A percentile compares a stretch with the other conserved stretches of the same genome.
phyloP scores from a whole-genome alignment of 2,113 vertebrate species.

The Noturus placidus region DNA sequence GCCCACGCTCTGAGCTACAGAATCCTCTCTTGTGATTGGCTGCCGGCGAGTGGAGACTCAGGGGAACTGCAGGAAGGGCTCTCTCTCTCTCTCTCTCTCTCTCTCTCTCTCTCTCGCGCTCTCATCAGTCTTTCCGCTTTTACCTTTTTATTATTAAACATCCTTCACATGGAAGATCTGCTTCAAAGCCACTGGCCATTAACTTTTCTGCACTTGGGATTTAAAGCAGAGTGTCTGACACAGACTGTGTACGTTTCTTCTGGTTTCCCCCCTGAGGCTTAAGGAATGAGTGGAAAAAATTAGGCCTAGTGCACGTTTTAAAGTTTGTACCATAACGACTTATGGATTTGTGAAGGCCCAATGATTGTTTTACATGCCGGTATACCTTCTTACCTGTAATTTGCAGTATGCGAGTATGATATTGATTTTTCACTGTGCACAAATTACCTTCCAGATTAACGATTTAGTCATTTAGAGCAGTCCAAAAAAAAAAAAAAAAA shows the following conservation, averaged over 20 bases:
- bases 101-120: conserved; percentile 14
- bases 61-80: conserved; percentile 20
- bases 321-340: neutral
- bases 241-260: conserved; percentile 24
- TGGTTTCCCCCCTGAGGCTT: conserved; percentile 12
- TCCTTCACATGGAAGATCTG: conserved; percentile 44
- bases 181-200: conserved; percentile 55
- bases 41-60: conserved; percentile 23
- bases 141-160: conserved; percentile 59
- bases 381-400: neutral
- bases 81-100: conserved; percentile 10
- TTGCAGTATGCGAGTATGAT: neutral
- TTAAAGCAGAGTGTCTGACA: conserved; percentile 38
- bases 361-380: neutral
- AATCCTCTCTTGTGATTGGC: conserved; percentile 39
- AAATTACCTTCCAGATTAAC: neutral
- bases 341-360: too few species aligned
- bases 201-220: conserved; percentile 46
- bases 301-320: neutral
- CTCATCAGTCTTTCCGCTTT: conserved; percentile 42
- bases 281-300: conserved; percentile 13
- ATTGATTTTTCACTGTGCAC: neutral
- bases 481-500: neutral
- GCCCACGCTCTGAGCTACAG: conserved; percentile 30
- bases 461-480: neutral